A percentile compares a stretch with the other conserved stretches of the same genome.
These are phyloP conservation scores for Hexactinellida sp. DNA, from an alignment of 37 sponge, comb jelly and placozoan species.

Conservation along the genomic window DNA sequence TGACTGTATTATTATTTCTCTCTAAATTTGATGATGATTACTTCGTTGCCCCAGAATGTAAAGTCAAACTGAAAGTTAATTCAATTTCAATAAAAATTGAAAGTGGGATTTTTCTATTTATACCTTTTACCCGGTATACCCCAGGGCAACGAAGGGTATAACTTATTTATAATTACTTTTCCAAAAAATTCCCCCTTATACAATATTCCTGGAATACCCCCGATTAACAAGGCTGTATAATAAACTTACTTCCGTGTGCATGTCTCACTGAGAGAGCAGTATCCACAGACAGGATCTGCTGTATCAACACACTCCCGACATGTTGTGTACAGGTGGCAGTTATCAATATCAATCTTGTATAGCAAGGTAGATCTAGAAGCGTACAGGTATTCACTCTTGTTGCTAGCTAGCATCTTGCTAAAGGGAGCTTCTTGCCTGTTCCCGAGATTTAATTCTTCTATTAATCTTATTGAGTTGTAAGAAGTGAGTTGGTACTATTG, in stretches of 20 bases:
- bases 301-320: neutral
- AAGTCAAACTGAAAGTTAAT: too few species aligned
- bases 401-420: neutral
- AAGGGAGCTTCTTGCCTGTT: neutral
- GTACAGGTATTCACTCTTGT: neutral
- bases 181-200: too few species aligned
- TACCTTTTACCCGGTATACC: too few species aligned
- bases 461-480: neutral
- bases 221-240: too few species aligned
- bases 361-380: neutral
- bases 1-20: too few species aligned
- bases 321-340: neutral
- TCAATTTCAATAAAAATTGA: too few species aligned
- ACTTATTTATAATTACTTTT: too few species aligned
- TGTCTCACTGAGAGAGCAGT: neutral
- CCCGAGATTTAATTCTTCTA: neutral
- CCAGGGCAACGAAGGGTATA: too few species aligned
- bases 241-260: neutral
- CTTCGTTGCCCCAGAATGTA: too few species aligned
- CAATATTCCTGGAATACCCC: too few species aligned
- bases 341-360: neutral
- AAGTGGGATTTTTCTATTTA: too few species aligned
- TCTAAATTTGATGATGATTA: too few species aligned
- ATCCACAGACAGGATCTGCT: neutral
- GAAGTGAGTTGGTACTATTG: neutral